Percentiles rank a stretch among this genome's conserved stretches.
Conservation (phyloP, 2,797 vertebrate species). For the Chaunax sp. region DNA sequence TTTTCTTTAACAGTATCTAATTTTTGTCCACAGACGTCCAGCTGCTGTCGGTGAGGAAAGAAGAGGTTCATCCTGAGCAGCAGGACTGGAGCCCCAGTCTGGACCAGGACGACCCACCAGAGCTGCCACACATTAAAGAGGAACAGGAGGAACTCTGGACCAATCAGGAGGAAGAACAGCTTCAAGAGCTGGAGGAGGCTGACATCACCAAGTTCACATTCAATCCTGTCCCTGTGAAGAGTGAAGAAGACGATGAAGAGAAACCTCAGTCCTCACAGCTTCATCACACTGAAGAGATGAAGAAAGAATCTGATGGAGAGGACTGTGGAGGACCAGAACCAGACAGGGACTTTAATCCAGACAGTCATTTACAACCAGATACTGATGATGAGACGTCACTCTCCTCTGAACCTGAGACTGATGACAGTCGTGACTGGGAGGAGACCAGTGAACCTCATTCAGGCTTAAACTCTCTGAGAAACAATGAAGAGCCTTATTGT, state of each 20-base stretch:
- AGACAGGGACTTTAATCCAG: not conserved
- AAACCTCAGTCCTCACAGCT: not conserved
- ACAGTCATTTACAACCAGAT: not conserved
- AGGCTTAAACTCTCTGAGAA: not conserved
- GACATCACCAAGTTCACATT: not conserved
- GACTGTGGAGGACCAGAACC: not conserved
- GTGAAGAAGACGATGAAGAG: not conserved
- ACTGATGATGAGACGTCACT: not conserved
- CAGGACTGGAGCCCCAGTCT: not conserved
- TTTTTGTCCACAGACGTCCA: not conserved
- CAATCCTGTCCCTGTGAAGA: not conserved
- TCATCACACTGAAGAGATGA: not conserved
- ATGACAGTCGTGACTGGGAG: constrained; percentile 1
- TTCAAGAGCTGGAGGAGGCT: not conserved
- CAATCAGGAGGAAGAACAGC: not conserved
- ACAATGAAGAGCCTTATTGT: not conserved
- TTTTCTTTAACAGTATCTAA: not conserved
- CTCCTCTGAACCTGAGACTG: not conserved
- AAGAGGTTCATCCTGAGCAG: not conserved
- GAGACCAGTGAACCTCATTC: not conserved
- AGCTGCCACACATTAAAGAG: not conserved
- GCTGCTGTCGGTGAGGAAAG: not conserved
- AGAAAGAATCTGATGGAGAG: not conserved
- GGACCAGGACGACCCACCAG: not conserved
- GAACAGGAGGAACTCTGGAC: constrained; percentile 5